Percentiles rank a stretch among this genome's conserved stretches.
These are phyloP conservation scores for Maconellicoccus hirsutus DNA, from an alignment of 1,140 invertebrate species.

Conservation along the genomic window DNA sequence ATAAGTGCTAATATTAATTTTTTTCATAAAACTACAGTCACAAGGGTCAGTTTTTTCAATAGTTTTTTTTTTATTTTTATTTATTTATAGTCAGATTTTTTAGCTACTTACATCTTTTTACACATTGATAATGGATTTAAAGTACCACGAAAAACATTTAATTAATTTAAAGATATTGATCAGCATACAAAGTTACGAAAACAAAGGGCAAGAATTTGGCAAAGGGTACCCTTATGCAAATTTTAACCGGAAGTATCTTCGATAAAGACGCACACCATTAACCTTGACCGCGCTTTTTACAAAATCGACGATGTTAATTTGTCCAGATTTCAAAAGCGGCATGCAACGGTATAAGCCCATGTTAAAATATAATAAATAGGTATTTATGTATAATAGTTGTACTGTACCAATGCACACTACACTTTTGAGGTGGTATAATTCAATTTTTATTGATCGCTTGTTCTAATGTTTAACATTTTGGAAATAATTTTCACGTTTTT, in stretches of 20 bases:
- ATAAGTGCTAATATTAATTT: too few relatives aligned
- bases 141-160: too few relatives aligned
- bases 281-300: not conserved
- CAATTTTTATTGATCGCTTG: not conserved
- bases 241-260: not conserved
- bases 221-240: too few relatives aligned
- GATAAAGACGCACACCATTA: not conserved
- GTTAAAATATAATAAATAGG: not conserved
- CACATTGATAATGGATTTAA: too few relatives aligned
- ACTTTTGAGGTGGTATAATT: too few relatives aligned
- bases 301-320: not conserved
- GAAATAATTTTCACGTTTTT: not conserved
- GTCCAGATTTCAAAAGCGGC: not conserved
- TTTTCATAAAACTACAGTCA: too few relatives aligned
- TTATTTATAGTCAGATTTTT: too few relatives aligned
- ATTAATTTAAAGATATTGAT: too few relatives aligned
- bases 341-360: not conserved
- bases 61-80: too few relatives aligned
- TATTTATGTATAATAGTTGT: not conserved
- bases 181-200: not conserved
- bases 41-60: too few relatives aligned
- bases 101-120: too few relatives aligned
- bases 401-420: too few relatives aligned
- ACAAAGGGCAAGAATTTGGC: not conserved
- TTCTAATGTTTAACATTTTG: not conserved